These are phyloP conservation scores for Mesocricetus auratus DNA, from an alignment of 2,113 vertebrate species.

Conservation along the genomic window DNA sequence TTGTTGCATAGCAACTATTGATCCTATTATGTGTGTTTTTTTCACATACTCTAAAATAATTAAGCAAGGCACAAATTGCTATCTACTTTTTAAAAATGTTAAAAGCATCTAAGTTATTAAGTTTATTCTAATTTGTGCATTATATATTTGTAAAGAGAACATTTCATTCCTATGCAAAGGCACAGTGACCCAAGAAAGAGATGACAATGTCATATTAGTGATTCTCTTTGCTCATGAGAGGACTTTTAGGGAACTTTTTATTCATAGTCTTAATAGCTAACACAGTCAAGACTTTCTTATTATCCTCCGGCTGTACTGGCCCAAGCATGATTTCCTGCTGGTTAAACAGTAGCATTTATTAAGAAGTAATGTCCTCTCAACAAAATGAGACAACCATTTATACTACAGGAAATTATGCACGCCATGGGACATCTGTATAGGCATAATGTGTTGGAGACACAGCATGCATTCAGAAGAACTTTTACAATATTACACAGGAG, in stretches of 20 bases:
- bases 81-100: constrained; percentile 54
- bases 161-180: constrained; percentile 69
- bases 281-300: constrained; percentile 68
- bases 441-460: constrained; percentile 10
- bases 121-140: constrained; percentile 57
- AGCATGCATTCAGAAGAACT: constrained; percentile 2
- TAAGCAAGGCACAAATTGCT: constrained; percentile 67
- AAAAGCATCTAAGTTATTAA: constrained; percentile 50
- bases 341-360: constrained; percentile 57
- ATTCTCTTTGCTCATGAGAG: constrained; percentile 67
- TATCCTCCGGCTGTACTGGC: constrained; percentile 27
- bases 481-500: not conserved
- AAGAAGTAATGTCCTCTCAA: constrained; percentile 57
- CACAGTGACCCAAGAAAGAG: constrained; percentile 78
- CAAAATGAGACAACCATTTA: constrained; percentile 68
- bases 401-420: constrained; percentile 17
- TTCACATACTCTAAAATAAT: constrained; percentile 63
- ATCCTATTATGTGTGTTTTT: constrained; percentile 64
- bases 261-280: constrained; percentile 59
- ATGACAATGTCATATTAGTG: constrained; percentile 58
- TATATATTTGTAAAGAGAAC: constrained; percentile 69
- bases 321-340: constrained; percentile 59
- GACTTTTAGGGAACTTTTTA: constrained; percentile 63
- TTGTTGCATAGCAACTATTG: constrained; percentile 67
- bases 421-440: not conserved